Evolutionary conservation across 2,797 vertebrate genomes (phyloP).

Genomic region (Crax fasciolata): DNA sequence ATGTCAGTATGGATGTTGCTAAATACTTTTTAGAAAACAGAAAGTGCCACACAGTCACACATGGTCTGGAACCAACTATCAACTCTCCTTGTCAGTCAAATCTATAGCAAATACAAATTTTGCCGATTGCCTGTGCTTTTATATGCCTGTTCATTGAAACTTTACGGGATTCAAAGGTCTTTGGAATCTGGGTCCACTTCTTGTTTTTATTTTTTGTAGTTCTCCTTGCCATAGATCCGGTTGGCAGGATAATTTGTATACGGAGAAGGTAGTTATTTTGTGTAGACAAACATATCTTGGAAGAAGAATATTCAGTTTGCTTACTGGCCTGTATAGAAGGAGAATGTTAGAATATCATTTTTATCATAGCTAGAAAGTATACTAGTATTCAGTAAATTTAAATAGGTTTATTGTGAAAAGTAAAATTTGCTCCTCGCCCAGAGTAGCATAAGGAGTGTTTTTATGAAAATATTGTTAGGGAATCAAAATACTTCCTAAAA

Average conservation of each 20-base stretch:
- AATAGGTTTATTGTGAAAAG: neutral
- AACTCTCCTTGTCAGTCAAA: neutral
- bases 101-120: neutral
- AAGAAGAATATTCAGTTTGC: neutral
- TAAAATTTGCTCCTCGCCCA: neutral
- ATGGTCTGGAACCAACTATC: neutral
- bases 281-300: neutral
- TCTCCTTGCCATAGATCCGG: neutral
- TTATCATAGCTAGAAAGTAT: neutral
- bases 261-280: neutral
- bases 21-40: constrained; percentile 2
- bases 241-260: neutral
- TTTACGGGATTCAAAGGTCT: neutral
- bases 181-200: neutral
- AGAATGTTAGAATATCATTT: neutral
- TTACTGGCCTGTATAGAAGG: neutral
- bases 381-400: neutral
- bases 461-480: neutral
- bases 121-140: neutral
- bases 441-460: neutral
- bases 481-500: neutral
- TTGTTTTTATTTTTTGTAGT: neutral
- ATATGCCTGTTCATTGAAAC: neutral
- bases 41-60: neutral
- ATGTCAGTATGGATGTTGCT: neutral